Conservation (phyloP, 2,113 vertebrate genomes). For the Syngnathus floridae region DNA sequence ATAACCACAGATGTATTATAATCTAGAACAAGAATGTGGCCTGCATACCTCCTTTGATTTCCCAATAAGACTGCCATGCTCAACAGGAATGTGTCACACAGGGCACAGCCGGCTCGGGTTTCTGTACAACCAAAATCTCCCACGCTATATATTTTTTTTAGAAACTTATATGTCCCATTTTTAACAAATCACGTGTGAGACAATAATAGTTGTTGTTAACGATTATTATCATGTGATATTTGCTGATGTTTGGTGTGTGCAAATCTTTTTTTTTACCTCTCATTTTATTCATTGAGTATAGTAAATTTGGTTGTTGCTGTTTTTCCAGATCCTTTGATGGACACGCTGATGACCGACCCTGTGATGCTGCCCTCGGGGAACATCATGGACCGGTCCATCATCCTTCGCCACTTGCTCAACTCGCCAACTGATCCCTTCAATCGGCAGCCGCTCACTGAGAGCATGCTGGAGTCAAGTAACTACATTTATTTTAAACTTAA, state of each 20-base stretch:
- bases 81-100: conserved; percentile 46
- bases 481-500: not conserved
- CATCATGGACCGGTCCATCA: conserved; percentile 95
- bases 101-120: conserved; percentile 34
- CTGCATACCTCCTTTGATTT: conserved; percentile 62
- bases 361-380: conserved; percentile 93
- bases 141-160: conserved; percentile 41
- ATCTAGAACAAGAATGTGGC: conserved; percentile 54
- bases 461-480: conserved; percentile 94
- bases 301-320: conserved; percentile 7
- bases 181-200: conserved; percentile 28
- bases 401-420: conserved; percentile 92
- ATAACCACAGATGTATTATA: conserved; percentile 60
- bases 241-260: conserved; percentile 19
- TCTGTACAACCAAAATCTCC: conserved; percentile 37
- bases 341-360: conserved; percentile 95
- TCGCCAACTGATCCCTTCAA: conserved; percentile 98
- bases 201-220: not conserved
- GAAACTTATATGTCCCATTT: conserved; percentile 19
- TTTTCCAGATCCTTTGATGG: conserved; percentile 89
- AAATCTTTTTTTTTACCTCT: not conserved
- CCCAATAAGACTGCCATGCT: conserved; percentile 39
- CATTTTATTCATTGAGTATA: not conserved
- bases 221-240: conserved; percentile 14
- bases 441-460: conserved; percentile 91